Conservation (phyloP, 2,888 invertebrate genomes). For the Lottia scabra region DNA sequence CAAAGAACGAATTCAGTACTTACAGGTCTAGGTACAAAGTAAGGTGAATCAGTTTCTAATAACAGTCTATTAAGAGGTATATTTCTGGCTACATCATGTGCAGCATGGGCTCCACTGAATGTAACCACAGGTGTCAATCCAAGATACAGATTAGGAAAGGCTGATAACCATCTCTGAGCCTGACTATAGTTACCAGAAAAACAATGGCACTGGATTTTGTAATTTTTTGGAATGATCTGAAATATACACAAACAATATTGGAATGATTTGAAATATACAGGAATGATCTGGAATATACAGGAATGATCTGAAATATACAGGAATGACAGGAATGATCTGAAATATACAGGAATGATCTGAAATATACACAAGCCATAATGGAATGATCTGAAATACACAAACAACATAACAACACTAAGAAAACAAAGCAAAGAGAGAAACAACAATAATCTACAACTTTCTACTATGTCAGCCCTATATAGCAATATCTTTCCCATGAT, state of each 20-base stretch:
- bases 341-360: too few species aligned
- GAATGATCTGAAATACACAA: too few species aligned
- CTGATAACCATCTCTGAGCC: slow-evolving; percentile 67
- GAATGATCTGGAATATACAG: too few species aligned
- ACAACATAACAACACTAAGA: too few species aligned
- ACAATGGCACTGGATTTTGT: slow-evolving; percentile 71
- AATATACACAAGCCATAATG: too few species aligned
- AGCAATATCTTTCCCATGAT: too few species aligned
- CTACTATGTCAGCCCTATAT: too few species aligned
- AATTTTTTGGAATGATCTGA: slow-evolving; percentile 61
- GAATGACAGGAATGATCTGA: too few species aligned
- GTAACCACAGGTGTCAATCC: slow-evolving; percentile 70
- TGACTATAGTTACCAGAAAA: slow-evolving; percentile 67
- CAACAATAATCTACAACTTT: too few species aligned
- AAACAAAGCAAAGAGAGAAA: too few species aligned
- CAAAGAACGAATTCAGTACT: slow-evolving; percentile 31
- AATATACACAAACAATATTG: slow-evolving; percentile 2
- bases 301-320: too few species aligned
- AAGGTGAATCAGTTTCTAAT: slow-evolving; percentile 72
- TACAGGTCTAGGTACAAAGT: slow-evolving; percentile 68
- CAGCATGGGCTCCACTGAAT: slow-evolving; percentile 48
- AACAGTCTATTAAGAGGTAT: slow-evolving; percentile 69
- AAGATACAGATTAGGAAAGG: slow-evolving; percentile 69
- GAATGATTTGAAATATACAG: too few species aligned
- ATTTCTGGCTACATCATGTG: slow-evolving; percentile 62